Base-by-base conservation (phyloP, 2,888 invertebrate species). In the Rhorus exstirpatorius region DNA sequence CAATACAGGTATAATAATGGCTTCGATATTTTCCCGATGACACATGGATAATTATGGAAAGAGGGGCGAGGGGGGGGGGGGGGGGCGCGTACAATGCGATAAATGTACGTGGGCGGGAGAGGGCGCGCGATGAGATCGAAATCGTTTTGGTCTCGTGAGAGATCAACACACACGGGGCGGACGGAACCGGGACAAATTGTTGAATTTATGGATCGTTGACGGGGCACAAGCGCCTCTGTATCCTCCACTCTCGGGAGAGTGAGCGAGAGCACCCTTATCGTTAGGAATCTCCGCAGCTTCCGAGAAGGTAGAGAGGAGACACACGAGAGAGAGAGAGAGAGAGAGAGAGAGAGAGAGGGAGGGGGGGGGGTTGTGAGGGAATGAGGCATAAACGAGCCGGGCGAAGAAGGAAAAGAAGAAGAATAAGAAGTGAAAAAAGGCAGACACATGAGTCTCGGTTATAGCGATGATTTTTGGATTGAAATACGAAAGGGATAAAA, bases 131-230 rank as follows among this genome's bases (percentile, higher is more conserved):
- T 75, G 81, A 84, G 86, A 84, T 80, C 83, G 68, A 81, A 81
- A 84, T 83, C 74, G 76, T 79, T 71, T 68, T 74, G 84, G 70
- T 53, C 89, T 90, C 89, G 89, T 88, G 84, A 87, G 88, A 91
- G 92, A 92, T 92, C 90, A 92, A 92, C 91, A 92, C 89, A 88
- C 87, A n/a, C 82, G 79, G 86, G 75, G 85, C 85, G 87, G 91
- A 90, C 90, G 87, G 87, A 74, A 77, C 84, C 80, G 61, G 88
- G 92, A 92, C 92, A 92, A 92, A 92, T 92, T 92, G 91, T 88
- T 88, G 89, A 88, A 92, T 92, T 92, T 92, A 92, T 92, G 89
- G 90, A 90, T 91, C 90, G 89, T 86, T 88, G 89, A 90, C 86
- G 89, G 88, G 87, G 88, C 89, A 76, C 75, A 87, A 88, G 86